phyloP scores from a whole-genome alignment of 2,888 invertebrate species.

The Dynastes grantii region DNA sequence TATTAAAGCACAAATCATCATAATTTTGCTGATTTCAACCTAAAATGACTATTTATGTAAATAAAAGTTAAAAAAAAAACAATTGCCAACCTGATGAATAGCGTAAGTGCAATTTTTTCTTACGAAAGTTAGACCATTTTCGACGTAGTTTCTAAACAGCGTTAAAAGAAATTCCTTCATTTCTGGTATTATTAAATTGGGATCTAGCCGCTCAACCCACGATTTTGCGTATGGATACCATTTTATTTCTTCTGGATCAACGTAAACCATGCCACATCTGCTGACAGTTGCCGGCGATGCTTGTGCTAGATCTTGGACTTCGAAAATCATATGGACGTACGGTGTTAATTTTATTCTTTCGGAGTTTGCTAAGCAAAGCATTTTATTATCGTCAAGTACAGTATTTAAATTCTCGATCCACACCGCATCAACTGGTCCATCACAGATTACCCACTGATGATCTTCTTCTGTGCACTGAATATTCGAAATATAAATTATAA shows the following conservation, averaged over 20 bases:
- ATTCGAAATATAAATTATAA: neutral
- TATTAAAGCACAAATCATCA: slow-evolving; percentile 82
- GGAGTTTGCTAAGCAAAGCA: slow-evolving; percentile 92
- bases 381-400: slow-evolving; percentile 93
- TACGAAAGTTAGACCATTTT: slow-evolving; percentile 78
- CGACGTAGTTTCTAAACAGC: slow-evolving; percentile 79
- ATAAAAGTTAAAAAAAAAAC: neutral
- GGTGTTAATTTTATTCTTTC: slow-evolving; percentile 92
- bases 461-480: slow-evolving; percentile 73
- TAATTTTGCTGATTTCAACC: slow-evolving; percentile 89
- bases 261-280: slow-evolving; percentile 91
- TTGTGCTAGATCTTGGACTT: slow-evolving; percentile 88
- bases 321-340: slow-evolving; percentile 92
- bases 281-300: slow-evolving; percentile 94
- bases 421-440: slow-evolving; percentile 93
- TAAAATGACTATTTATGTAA: slow-evolving; percentile 62
- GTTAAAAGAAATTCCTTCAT: slow-evolving; percentile 78
- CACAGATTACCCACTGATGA: slow-evolving; percentile 94
- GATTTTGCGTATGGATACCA: slow-evolving; percentile 87
- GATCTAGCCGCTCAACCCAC: slow-evolving; percentile 78
- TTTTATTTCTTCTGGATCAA: slow-evolving; percentile 87
- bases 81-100: slow-evolving; percentile 80
- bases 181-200: slow-evolving; percentile 72
- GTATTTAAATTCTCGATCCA: slow-evolving; percentile 97
- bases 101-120: slow-evolving; percentile 80